A percentile compares a stretch with the other conserved stretches of the same genome.
Conservation (phyloP, 2,113 vertebrate genomes). For the Isurus oxyrinchus region DNA sequence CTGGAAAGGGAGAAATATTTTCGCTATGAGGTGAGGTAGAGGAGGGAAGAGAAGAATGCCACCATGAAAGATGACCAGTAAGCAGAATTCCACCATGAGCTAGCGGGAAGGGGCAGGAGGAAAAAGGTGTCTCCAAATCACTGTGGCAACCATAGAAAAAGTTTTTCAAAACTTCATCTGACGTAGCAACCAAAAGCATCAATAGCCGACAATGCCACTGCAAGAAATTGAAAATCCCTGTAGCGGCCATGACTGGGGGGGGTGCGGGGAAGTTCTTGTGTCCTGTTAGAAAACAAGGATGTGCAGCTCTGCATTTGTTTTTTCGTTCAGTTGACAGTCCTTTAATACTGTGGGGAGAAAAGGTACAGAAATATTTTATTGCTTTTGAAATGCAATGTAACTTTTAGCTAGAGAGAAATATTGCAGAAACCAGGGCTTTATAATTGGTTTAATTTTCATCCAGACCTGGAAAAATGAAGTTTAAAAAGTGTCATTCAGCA, state of each 20-base stretch:
- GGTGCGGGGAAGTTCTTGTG: neutral
- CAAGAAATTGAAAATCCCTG: neutral
- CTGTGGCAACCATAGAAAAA: neutral
- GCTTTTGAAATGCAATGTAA: conserved; percentile 11
- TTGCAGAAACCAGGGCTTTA: neutral
- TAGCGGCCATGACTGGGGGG: neutral
- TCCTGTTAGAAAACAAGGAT: no score
- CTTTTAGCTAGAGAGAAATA: neutral
- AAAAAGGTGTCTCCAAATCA: neutral
- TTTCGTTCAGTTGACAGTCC: neutral
- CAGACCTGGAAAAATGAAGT: neutral
- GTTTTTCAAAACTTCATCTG: neutral
- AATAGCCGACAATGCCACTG: neutral
- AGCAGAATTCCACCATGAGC: neutral
- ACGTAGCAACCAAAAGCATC: neutral
- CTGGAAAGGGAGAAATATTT: neutral
- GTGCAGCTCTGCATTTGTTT: neutral
- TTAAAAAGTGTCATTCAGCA: neutral
- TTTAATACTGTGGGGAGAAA: neutral
- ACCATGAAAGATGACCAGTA: neutral
- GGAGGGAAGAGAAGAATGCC: neutral
- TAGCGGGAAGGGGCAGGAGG: no score
- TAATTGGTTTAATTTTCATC: neutral
- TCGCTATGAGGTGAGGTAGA: neutral
- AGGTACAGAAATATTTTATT: neutral